Base-by-base conservation (phyloP, 1,140 invertebrate species). In the Macrosteles quadrilineatus region DNA sequence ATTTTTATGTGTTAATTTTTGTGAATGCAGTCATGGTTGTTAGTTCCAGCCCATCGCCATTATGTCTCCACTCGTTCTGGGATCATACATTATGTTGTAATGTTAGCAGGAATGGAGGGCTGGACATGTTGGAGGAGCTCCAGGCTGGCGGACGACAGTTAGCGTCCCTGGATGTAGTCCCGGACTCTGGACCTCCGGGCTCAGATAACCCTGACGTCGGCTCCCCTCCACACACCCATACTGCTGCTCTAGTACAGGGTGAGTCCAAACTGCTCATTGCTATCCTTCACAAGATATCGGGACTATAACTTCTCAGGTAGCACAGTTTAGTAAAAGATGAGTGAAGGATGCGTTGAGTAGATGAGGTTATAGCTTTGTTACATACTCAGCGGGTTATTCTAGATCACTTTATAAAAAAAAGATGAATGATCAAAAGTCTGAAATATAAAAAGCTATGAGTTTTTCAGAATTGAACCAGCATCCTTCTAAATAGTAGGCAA, bases 141-240 rank as follows among this genome's bases (percentile, higher is more conserved):
- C 71, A 73, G 63, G 67, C 65, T 31, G 31, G 67, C 17, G 73
- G 66, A 6, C 47, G 71, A 29, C 68, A 68, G 29, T 62, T 71
- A 45, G 62, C 62, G 12, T 59, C 62, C 2, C 31, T 69, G 67
- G 67, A 57, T 23, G 31, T 71, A 47, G 27, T 43, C 12, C 31
- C 47, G 29, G 47, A 43, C 47, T 25, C 27, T 21, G 30, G 17
- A 27, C 32, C 29, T 45, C n/a, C 25, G 21, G 53, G 53, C 9
- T 57, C 53, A 11, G 53, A 57, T 57, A 57, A 12, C 21, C 53
- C 53, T 2, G 53, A 57, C 14, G 53, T 9, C 14, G 32, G 32
- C 32, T 29, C 53, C 14, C 53, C 63, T 14, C 40, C 32, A 43
- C 25, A 40, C 2, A 36, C 62, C 4, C 62, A 64, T 3, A 36